A percentile compares a stretch with the other conserved stretches of the same genome.
These are phyloP conservation scores for Noctua fimbriata DNA, from an alignment of 2,888 invertebrate species.

Conservation along the genomic window DNA sequence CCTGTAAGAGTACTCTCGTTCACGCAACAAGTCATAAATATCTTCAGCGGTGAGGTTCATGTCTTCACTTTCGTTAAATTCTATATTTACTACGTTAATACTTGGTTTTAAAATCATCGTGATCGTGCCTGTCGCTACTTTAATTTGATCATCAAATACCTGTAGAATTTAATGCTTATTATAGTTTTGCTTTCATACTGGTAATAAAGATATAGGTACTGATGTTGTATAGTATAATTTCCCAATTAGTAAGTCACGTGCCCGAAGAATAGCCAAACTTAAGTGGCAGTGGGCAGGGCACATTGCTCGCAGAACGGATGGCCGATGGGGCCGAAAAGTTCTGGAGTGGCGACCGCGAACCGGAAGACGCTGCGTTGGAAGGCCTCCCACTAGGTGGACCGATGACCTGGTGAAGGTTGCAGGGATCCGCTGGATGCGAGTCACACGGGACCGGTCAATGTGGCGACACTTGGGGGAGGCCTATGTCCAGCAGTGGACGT, in stretches of 20 bases:
- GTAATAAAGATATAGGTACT: not conserved
- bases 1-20: slow-evolving; percentile 69
- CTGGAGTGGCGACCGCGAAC: no score
- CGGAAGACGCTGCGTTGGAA: no score
- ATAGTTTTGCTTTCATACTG: not conserved
- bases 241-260: not conserved
- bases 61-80: slow-evolving; percentile 27
- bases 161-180: slow-evolving; percentile 37
- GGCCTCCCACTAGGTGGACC: no score
- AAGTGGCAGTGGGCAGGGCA: no score
- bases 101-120: not conserved
- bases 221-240: not conserved
- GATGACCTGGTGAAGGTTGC: no score
- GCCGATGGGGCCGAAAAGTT: no score
- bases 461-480: no score
- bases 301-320: no score
- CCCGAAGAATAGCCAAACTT: no score
- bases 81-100: slow-evolving; percentile 4
- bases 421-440: no score
- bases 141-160: slow-evolving; percentile 71
- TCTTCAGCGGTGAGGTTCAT: slow-evolving; percentile 66
- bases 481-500: no score
- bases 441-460: no score
- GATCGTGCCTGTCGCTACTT: slow-evolving; percentile 72
- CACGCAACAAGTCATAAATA: slow-evolving; percentile 68